Evolutionary conservation across 1,140 invertebrate genomes (phyloP).

Genomic region (Drosophila sp.): DNA sequence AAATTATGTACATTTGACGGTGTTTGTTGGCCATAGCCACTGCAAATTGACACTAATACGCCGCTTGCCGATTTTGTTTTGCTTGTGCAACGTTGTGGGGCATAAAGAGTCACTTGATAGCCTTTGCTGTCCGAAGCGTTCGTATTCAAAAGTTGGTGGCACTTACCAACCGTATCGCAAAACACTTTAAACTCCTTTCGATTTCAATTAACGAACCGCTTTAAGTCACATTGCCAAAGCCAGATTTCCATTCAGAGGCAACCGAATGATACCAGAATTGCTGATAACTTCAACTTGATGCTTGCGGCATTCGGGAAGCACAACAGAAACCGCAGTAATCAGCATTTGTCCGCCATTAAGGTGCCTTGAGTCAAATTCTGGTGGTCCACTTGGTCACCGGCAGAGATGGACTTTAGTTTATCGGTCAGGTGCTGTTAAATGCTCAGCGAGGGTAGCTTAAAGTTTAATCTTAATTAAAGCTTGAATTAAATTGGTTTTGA

Average conservation of each 20-base stretch:
- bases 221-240: constrained; percentile 30
- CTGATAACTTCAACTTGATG: constrained; percentile 31
- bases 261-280: constrained; percentile 12
- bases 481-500: no score
- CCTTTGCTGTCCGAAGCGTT: constrained; percentile 5
- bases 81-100: constrained; percentile 44
- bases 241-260: no score
- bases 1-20: constrained; percentile 42
- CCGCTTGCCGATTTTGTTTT: constrained; percentile 4
- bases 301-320: background rate
- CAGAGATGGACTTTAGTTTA: constrained; percentile 19
- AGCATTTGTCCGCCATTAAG: constrained; percentile 36
- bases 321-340: constrained; percentile 20
- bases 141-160: background rate
- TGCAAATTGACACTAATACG: constrained; percentile 56
- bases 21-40: constrained; percentile 21
- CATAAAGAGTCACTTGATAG: constrained; percentile 14
- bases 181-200: constrained; percentile 58
- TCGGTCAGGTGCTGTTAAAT: constrained; percentile 35
- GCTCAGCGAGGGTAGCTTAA: constrained; percentile 17
- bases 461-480: no score
- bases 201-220: constrained; percentile 49
- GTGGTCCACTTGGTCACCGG: constrained; percentile 12
- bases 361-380: constrained; percentile 8
- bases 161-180: constrained; percentile 31